These are phyloP conservation scores for Riparia riparia DNA, from an alignment of 2,113 vertebrate species.

Conservation along the genomic window DNA sequence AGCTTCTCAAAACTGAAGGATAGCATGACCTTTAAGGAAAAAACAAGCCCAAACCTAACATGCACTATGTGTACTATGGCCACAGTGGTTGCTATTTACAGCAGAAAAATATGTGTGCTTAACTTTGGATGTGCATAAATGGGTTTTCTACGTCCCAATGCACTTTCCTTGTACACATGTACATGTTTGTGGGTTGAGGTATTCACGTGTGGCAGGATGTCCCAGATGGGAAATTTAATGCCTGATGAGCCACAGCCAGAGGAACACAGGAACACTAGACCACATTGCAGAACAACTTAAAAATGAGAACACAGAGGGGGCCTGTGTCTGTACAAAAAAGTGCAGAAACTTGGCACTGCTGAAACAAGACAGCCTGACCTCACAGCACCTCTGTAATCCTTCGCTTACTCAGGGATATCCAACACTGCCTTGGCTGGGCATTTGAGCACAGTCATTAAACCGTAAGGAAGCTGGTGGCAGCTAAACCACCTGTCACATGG, in stretches of 20 bases:
- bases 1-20: neutral
- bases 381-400: neutral
- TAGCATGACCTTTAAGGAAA: neutral
- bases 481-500: neutral
- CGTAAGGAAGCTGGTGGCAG: neutral
- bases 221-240: neutral
- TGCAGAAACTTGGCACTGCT: neutral
- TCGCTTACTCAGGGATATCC: neutral
- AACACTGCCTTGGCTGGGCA: neutral
- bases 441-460: neutral
- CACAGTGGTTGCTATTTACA: neutral
- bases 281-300: neutral
- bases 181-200: neutral
- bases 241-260: neutral
- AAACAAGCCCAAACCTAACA: neutral
- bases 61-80: accelerated
- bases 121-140: neutral
- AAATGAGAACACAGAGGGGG: neutral
- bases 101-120: neutral
- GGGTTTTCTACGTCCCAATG: accelerated
- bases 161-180: neutral
- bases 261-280: neutral
- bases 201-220: accelerated
- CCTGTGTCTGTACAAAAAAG: neutral
- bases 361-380: neutral